Percentiles rank a stretch among this genome's conserved stretches.
phyloP scores from a whole-genome alignment of 2,797 vertebrate species.

The Calcarius lapponicus region DNA sequence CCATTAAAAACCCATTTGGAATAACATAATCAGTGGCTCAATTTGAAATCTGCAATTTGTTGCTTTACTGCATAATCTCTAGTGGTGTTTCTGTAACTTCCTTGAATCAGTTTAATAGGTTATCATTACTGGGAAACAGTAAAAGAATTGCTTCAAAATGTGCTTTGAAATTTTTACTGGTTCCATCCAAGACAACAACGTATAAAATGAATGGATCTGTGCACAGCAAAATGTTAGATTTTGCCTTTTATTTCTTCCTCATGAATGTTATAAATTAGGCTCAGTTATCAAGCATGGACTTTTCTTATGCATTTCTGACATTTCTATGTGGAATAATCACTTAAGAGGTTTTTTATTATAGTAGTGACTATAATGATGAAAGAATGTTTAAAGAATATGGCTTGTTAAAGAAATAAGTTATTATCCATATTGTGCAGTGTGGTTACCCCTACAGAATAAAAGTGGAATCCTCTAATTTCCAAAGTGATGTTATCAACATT shows the following conservation, averaged over 20 bases:
- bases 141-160: background rate
- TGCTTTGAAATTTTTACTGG: background rate
- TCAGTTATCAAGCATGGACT: background rate
- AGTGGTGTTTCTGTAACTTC: background rate
- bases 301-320: background rate
- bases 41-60: background rate
- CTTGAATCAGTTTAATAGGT: background rate
- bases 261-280: background rate
- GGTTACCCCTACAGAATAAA: background rate
- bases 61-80: background rate
- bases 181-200: background rate
- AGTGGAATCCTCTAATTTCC: background rate
- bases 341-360: background rate
- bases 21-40: background rate
- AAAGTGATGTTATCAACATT: background rate
- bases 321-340: background rate
- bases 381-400: background rate
- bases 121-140: background rate
- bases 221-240: background rate
- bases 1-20: background rate
- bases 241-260: background rate
- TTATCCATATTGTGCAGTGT: background rate
- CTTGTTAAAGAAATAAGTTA: background rate
- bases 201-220: background rate
- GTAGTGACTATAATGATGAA: background rate